Conservation (phyloP, 2,113 vertebrate genomes). For the Telmatochromis bifrenatus region DNA sequence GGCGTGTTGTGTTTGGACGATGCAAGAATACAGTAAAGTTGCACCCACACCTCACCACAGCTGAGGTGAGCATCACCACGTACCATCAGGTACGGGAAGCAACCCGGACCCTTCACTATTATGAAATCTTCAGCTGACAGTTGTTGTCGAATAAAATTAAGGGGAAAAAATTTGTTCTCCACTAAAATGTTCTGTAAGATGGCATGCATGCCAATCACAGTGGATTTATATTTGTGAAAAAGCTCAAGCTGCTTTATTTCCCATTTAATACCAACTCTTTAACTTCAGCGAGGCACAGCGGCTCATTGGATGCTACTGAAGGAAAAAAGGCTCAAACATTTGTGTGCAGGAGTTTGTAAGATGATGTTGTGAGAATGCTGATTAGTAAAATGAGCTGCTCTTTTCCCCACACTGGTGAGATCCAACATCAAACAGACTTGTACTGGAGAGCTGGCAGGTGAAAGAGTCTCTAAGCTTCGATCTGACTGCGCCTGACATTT, state of each 20-base stretch:
- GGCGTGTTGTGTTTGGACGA: not conserved
- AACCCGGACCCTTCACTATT: rapidly evolving
- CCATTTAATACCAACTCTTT: not conserved
- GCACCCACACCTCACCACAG: not conserved
- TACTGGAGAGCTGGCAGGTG: not conserved
- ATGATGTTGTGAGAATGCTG: not conserved
- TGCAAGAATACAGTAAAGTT: not conserved
- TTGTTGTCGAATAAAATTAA: not conserved
- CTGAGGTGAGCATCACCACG: not conserved
- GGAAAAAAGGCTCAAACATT: not conserved
- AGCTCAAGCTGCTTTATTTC: not conserved
- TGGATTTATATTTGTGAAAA: not conserved
- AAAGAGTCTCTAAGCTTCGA: not conserved
- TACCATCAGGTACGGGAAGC: not conserved
- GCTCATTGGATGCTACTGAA: not conserved
- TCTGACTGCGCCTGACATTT: not conserved
- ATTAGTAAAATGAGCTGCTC: not conserved
- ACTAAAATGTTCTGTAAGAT: not conserved
- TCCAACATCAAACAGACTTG: not conserved
- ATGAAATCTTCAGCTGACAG: not conserved
- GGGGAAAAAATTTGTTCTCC: not conserved
- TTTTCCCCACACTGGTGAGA: not conserved
- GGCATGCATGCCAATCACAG: not conserved
- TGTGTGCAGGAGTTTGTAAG: not conserved
- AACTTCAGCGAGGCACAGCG: not conserved